phyloP scores from a whole-genome alignment of 2,888 invertebrate genomes.

The Cenopis cana region DNA sequence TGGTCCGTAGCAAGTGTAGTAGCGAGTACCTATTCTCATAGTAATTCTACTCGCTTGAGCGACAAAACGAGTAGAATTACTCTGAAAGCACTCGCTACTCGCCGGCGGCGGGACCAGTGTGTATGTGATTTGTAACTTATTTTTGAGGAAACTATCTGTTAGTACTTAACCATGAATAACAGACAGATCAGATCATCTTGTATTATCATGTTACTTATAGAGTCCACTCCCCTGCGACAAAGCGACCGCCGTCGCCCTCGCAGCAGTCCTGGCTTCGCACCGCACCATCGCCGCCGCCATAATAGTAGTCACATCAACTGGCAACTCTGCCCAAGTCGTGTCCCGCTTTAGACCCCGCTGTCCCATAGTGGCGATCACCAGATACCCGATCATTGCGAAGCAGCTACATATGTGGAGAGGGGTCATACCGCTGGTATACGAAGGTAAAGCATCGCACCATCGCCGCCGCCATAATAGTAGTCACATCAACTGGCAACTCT shows the following conservation, averaged over 20 bases:
- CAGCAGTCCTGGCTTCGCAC: slow-evolving; percentile 90
- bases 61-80: too few relatives aligned
- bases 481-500: slow-evolving; percentile 87
- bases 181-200: not conserved
- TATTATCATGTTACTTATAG: slow-evolving; percentile 54
- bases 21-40: too few relatives aligned
- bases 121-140: too few relatives aligned
- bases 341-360: slow-evolving; percentile 89
- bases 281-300: slow-evolving; percentile 89
- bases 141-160: too few relatives aligned
- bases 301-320: slow-evolving; percentile 87
- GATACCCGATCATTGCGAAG: slow-evolving; percentile 85
- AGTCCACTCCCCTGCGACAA: slow-evolving; percentile 85
- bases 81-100: too few relatives aligned
- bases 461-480: slow-evolving; percentile 88
- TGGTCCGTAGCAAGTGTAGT: too few relatives aligned
- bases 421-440: slow-evolving; percentile 87
- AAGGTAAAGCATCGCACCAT: slow-evolving; percentile 87
- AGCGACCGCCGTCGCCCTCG: slow-evolving; percentile 88
- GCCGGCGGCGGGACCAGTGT: too few relatives aligned
- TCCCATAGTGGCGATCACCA: slow-evolving; percentile 89
- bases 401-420: slow-evolving; percentile 88
- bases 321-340: slow-evolving; percentile 86
- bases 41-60: too few relatives aligned
- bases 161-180: too few relatives aligned